Percentiles rank a stretch among this genome's conserved stretches.
phyloP scores from a whole-genome alignment of 2,888 invertebrate genomes.

The Calameuta filiformis region DNA sequence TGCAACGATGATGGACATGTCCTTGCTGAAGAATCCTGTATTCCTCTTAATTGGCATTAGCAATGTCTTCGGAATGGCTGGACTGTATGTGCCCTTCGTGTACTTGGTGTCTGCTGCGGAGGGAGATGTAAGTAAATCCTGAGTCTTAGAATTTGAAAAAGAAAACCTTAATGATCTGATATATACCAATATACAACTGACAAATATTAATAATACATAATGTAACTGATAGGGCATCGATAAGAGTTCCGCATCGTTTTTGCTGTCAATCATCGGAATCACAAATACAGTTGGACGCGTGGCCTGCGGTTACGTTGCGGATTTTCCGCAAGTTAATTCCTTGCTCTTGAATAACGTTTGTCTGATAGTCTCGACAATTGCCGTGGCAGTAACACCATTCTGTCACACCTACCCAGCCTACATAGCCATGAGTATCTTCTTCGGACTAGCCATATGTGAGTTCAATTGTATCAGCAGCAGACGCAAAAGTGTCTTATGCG shows the following conservation, averaged over 20 bases:
- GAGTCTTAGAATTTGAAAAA: neutral
- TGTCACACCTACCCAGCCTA: slow-evolving; percentile 82
- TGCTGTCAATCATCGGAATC: slow-evolving; percentile 88
- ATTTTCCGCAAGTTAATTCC: slow-evolving; percentile 92
- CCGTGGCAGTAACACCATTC: slow-evolving; percentile 86
- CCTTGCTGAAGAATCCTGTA: slow-evolving; percentile 87
- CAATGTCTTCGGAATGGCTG: slow-evolving; percentile 97
- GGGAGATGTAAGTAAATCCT: slow-evolving; percentile 71
- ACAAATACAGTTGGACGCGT: slow-evolving; percentile 95
- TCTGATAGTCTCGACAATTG: slow-evolving; percentile 87
- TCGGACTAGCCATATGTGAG: slow-evolving; percentile 93
- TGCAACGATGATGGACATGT: slow-evolving; percentile 91
- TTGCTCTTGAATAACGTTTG: slow-evolving; percentile 93
- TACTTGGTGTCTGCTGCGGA: slow-evolving; percentile 88
- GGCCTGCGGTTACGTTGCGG: slow-evolving; percentile 88
- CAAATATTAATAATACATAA: slow-evolving; percentile 46
- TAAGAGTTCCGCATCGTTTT: slow-evolving; percentile 76
- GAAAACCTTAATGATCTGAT: neutral
- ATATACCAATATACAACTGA: neutral
- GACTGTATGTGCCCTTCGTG: slow-evolving; percentile 96
- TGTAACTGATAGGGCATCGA: slow-evolving; percentile 73
- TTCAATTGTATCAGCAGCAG: slow-evolving; percentile 39
- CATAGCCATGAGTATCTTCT: slow-evolving; percentile 85
- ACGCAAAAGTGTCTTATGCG: neutral
- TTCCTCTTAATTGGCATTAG: slow-evolving; percentile 93